Evolutionary conservation across 2,797 vertebrate species (phyloP), one percentile per base, ranked within the genome.

Genomic region (Sebastes trivittatus): DNA sequence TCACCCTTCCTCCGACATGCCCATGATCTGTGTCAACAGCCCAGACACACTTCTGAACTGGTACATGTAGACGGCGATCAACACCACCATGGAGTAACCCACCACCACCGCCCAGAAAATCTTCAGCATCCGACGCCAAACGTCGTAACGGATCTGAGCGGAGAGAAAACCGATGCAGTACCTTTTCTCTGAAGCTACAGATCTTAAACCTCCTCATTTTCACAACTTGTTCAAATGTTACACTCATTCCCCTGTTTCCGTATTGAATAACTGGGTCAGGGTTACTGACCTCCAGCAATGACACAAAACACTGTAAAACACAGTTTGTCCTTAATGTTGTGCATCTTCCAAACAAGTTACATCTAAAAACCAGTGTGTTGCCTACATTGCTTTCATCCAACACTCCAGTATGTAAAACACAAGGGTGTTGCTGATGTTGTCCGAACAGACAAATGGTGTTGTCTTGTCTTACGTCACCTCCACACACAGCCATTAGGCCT

Each of bases 1-100:
- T 93, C 74, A 96, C 96, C 95, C 94, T 14, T 96, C 96, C 83
- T 97, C 95, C 4, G 96, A 96, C 87, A 97, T 95, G 77, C 95
- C 95, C 84, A 96, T 92, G 38, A 95, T 94, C 82, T 96, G 93
- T 59, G 76, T 93, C 82, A 96, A 95, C 60, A 97, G 93, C 4
- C 81, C 93, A 9, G 95, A 96, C 11, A 97, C 92, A 25, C 90
- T 96, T 81, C 94, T 95, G 90, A 97, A 96, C 90, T 96, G 96
- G 85, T 96, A 97, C 80, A 94, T 87, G 82, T 96, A 97, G 87
- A 96, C 85, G 11, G 88, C 77, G 11, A 96, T 95, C 66, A 97
- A 89, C 56, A 96, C 96, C 68, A 95, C 49, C 94, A 95, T 95
- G 54, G 96, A 97, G 81, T 96, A 96, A 13, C 94, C 95, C 2